Evolutionary conservation across 2,888 invertebrate genomes (phyloP), one percentile per base, ranked within the genome.

Genomic region (Lypha dubia): DNA sequence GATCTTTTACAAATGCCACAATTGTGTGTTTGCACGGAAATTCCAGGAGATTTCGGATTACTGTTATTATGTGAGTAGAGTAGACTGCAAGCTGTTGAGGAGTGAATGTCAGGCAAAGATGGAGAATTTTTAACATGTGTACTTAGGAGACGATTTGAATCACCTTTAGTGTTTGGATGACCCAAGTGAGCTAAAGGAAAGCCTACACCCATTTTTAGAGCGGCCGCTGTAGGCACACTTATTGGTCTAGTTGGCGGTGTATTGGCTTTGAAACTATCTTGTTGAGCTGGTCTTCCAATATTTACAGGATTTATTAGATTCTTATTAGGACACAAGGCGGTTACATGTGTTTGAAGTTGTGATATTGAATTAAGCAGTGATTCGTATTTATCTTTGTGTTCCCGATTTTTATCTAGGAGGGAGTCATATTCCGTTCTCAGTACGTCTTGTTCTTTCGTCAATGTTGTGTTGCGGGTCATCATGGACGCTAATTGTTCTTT

Each of bases 1-100:
- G 96, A 95, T 88, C 96, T 95, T 79, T 95, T 94, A 92, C 98
- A 98, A 86, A 96, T 96, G 20, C 97, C 97, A 92, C 98, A 98
- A 90, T 96, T 95, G 88, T 96, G 87, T 7, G 86, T 86, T 38
- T 87, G 96, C 63, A 95, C 92, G 3, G 70, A 44, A 41, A 71
- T 38, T 56, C 58, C 5, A 38, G 75, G 75, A 4, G 70, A 85
- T 79, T 83, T 71, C 87, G 68, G 2, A 88, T 86, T 0, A 88
- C 89, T 1, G 87, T 87, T 41, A 87, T 87, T 68, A 7, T 89
- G 88, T 0, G 88, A 81, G 20, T 51, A 63, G 1, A 68, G 38
- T 20, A 81, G 24, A 20, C 83, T 28, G 24, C 67, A 58, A 28
- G 49, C 68, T 22, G 86, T 63, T 9, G 86, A 81, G 6, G 71